These are phyloP conservation scores for Eristalis tenax DNA, from an alignment of 2,888 invertebrate species.

Conservation along the genomic window DNA sequence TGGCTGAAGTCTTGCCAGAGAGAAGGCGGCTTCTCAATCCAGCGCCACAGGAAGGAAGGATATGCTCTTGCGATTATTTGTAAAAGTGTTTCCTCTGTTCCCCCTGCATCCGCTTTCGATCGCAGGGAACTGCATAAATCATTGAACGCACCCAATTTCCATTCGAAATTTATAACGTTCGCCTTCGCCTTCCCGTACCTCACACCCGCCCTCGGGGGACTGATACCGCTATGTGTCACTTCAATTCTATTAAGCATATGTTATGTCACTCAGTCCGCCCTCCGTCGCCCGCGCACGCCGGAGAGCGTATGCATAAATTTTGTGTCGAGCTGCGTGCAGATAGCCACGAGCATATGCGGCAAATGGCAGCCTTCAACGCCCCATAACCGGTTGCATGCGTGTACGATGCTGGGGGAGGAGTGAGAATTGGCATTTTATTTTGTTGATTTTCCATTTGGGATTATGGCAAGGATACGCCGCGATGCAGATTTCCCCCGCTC, in stretches of 20 bases:
- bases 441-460: slow-evolving; percentile 70
- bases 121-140: slow-evolving; percentile 60
- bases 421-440: background rate
- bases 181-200: background rate
- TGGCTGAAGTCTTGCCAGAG: slow-evolving; percentile 39
- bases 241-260: slow-evolving; percentile 67
- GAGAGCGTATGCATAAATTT: slow-evolving; percentile 31
- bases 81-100: slow-evolving; percentile 56
- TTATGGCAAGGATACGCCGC: slow-evolving; percentile 31
- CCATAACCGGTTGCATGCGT: slow-evolving; percentile 49
- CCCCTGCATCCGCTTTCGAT: background rate
- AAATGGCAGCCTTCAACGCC: slow-evolving; percentile 32
- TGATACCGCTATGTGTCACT: slow-evolving; percentile 55
- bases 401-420: background rate
- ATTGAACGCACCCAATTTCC: slow-evolving; percentile 66
- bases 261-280: slow-evolving; percentile 36
- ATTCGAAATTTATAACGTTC: slow-evolving; percentile 57
- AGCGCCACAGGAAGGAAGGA: slow-evolving; percentile 32
- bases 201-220: background rate
- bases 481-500: slow-evolving; percentile 13
- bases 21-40: background rate
- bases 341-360: slow-evolving; percentile 39
- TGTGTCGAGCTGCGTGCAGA: slow-evolving; percentile 37
- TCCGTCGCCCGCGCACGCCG: background rate
- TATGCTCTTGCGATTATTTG: slow-evolving; percentile 66